These are phyloP conservation scores for Rhineura floridana DNA, from an alignment of 2,113 vertebrate species.

Conservation along the genomic window DNA sequence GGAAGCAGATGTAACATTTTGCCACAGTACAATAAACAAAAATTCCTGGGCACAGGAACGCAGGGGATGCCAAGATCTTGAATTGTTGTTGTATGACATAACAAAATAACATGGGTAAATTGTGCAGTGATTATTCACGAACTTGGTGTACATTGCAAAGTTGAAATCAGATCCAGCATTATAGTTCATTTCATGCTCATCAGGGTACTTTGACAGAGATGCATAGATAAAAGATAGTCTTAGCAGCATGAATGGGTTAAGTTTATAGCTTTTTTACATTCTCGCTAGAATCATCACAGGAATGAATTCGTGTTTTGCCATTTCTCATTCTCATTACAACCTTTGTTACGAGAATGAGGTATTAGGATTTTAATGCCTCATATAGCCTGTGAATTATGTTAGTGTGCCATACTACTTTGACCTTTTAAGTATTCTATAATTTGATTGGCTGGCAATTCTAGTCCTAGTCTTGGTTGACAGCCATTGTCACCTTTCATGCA, in stretches of 20 bases:
- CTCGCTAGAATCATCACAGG: conserved; percentile 62
- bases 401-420: conserved; percentile 61
- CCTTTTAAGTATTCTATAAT: conserved; percentile 69
- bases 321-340: conserved; percentile 73
- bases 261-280: conserved; percentile 69
- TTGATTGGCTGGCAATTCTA: conserved; percentile 69
- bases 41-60: conserved; percentile 4
- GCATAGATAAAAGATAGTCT: not conserved
- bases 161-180: not conserved
- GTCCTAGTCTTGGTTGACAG: conserved; percentile 64
- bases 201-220: conserved; percentile 11
- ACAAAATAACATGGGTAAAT: not conserved
- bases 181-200: conserved; percentile 3
- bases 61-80: not conserved
- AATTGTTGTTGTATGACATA: conserved; percentile 1
- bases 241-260: conserved; percentile 66
- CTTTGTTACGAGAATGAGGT: conserved; percentile 66
- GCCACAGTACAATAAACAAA: not conserved
- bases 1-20: conserved; percentile 42
- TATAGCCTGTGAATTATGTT: conserved; percentile 69
- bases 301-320: conserved; percentile 68
- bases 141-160: not conserved
- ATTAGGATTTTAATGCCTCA: conserved; percentile 73
- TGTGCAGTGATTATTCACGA: not conserved
- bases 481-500: conserved; percentile 62